Base-by-base conservation (phyloP, 1,140 invertebrate species). In the Andricus grossulariae region DNA sequence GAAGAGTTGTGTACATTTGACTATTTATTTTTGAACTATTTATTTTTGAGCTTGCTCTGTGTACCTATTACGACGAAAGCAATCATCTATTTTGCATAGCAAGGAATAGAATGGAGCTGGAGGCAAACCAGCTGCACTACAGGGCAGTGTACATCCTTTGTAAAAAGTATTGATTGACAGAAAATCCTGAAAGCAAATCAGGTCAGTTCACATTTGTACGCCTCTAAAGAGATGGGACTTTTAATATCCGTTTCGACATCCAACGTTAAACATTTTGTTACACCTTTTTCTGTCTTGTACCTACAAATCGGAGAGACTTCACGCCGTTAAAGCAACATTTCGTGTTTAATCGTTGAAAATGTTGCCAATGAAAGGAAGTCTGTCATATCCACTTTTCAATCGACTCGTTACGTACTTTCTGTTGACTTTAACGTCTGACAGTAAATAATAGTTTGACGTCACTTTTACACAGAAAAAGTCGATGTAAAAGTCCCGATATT, bases 221-320 rank as follows among this genome's bases (percentile, higher is more conserved):
- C 13, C 2, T 39, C 25, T n/a, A 66, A 66, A 66, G 25, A 66
- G 21, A 3, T 16, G 32, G 15, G 60, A 19, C 5, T 66, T 39
- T 66, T 66, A 66, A 66, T 66, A 39, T 66, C 15, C 60, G 60
- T n/a, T 60, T 60, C 10, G 55, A 60, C n/a, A 60, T 32, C 21
- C 11, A 32, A 32, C 19, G 21, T 15, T 32, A 45, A 32, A 60
- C 25, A 60, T 16, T 60, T 60, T 60, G 12, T 15, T 32, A 3
- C 25, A 15, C 57, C 21, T 60, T 60, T 32, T 32, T 60, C 21
- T 60, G 7, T 15, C 11, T 15, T 2, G 1, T 55, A 4, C 19
- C 39, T 45, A 45, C 10, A 45, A 4, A 45, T 45, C 10, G 39
- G 0, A 7, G 10, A 45, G 39, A 10, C 39, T 10, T 45, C 39